A percentile compares a stretch with the other conserved stretches of the same genome.
These are phyloP conservation scores for Lydus trimaculatus DNA, from an alignment of 2,888 invertebrate genomes.

Conservation along the genomic window DNA sequence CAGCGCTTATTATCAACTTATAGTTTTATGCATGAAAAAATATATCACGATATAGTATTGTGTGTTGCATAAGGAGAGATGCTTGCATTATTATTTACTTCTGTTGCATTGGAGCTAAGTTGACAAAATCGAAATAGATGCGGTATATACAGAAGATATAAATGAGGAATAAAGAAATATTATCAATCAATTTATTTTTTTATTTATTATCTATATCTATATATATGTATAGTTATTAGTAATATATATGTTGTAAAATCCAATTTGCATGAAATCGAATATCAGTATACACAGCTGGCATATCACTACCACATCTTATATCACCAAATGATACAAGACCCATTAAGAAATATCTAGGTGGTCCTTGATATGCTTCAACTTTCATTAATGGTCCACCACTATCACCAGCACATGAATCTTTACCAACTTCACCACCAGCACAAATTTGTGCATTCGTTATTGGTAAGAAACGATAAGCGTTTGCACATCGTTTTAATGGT, in stretches of 20 bases:
- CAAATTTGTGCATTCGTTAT: constrained; percentile 38
- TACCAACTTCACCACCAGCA: constrained; percentile 63
- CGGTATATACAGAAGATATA: too few relatives aligned
- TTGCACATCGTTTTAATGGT: constrained; percentile 38
- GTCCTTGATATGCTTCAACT: constrained; percentile 60
- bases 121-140: too few relatives aligned
- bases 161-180: too few relatives aligned
- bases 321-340: constrained; percentile 70
- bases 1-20: too few relatives aligned
- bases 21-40: too few relatives aligned
- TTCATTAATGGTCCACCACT: constrained; percentile 67
- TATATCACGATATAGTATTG: too few relatives aligned
- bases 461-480: constrained; percentile 8
- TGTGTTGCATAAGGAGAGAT: too few relatives aligned
- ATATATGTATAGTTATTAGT: constrained; percentile 26
- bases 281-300: constrained; percentile 69
- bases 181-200: neutral
- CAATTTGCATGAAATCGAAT: constrained; percentile 66
- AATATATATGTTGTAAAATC: constrained; percentile 64
- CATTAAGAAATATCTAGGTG: constrained; percentile 64
- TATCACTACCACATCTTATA: constrained; percentile 63
- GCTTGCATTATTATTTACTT: too few relatives aligned
- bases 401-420: constrained; percentile 70
- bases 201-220: neutral
- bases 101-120: too few relatives aligned